Base-by-base conservation (phyloP, 2,888 invertebrate species). In the Ametastegia equiseti region DNA sequence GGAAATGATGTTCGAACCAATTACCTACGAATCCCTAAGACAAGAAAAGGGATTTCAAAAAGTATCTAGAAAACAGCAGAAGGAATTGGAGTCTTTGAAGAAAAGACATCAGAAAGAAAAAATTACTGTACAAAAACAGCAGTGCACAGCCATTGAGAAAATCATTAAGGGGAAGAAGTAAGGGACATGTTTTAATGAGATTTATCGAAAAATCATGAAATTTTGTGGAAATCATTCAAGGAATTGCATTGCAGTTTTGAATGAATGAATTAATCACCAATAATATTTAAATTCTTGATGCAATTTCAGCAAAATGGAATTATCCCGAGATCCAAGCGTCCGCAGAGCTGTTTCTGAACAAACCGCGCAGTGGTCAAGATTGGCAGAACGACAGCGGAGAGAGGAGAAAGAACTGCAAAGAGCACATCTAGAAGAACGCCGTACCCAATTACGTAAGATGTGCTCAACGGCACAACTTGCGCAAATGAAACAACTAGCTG, bases 91-190 rank as follows among this genome's bases (percentile, higher is more conserved):
- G 82, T 94, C 97, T 5, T 93, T 99, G 92, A 96, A 96, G 90
- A 99, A 98, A 91, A 96, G 97, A 81, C 99, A 99, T 88, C 94
- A 96, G 85, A 99, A 99, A 91, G 99, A 99, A 92, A 96, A 98
- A 90, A 93, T 96, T 89, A 92, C 95, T 39, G 94, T 99, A 90
- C 99, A 99, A 92, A 98, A 98, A 91, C 94, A 95, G 15, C 98
- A 99, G 91, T 98, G 98, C 91, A 93, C 95, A 1, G 96, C 98
- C 39, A 96, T 99, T 67, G 99, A 99, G 92, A 98, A 98, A 91
- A 94, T 98, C 86, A 96, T 98, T 86, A 98, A 98, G 92, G 97
- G 97, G 80, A 98, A 98, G 92, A 97, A 97, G 97, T 97, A 90
- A 93, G 94, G 6, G 13, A 23, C 30, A 30, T 1, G 30, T 13